Conservation (phyloP, 1,140 invertebrate genomes). For the Agrilus planipennis region DNA sequence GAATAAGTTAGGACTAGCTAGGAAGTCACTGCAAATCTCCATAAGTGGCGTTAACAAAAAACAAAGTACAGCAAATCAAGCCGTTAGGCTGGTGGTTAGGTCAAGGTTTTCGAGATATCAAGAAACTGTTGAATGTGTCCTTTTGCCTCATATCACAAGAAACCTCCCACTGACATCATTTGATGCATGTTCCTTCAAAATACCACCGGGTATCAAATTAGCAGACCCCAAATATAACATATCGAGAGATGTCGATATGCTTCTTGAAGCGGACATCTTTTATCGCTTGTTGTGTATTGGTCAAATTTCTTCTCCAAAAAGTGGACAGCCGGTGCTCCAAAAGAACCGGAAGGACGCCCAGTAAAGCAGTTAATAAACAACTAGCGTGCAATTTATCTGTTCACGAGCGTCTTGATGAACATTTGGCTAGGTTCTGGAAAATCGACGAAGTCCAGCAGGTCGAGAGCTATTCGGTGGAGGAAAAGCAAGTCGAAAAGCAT, state of each 20-base stretch:
- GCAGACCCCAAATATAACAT: conserved; percentile 9
- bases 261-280: conserved; percentile 14
- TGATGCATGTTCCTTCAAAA: conserved; percentile 7
- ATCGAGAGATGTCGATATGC: conserved; percentile 6
- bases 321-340: conserved; percentile 11
- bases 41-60: not conserved
- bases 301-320: conserved; percentile 15
- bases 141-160: conserved; percentile 5
- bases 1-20: not conserved
- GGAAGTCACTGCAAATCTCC: not conserved
- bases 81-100: not conserved
- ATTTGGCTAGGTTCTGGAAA: conserved; percentile 9
- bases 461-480: not conserved
- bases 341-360: conserved; percentile 6
- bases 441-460: conserved; percentile 5
- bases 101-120: conserved; percentile 2
- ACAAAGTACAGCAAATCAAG: not conserved
- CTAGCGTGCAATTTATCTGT: conserved; percentile 7
- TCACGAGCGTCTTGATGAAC: not conserved
- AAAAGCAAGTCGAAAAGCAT: conserved; percentile 10
- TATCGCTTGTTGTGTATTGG: conserved; percentile 13
- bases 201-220: conserved; percentile 9
- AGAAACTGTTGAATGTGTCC: not conserved
- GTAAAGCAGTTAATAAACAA: conserved; percentile 11
- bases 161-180: conserved; percentile 8